phyloP scores from a whole-genome alignment of 1,140 invertebrate species.

The Leptinotarsa lineolata region DNA sequence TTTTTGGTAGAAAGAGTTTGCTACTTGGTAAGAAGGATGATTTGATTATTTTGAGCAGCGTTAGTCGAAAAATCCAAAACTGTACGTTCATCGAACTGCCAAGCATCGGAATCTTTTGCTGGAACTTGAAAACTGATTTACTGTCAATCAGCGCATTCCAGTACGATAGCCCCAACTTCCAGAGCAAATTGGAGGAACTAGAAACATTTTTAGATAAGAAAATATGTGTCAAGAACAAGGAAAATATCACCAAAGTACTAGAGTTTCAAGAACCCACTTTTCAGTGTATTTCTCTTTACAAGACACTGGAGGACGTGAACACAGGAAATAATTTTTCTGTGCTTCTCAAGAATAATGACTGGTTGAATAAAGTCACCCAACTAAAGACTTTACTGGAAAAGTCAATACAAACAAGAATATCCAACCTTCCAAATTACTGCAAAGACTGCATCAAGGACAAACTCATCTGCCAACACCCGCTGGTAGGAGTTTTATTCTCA shows the following conservation, averaged over 20 bases:
- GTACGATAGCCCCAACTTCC: conserved; percentile 40
- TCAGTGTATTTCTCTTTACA: conserved; percentile 37
- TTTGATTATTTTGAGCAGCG: conserved; percentile 63
- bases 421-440: conserved; percentile 69
- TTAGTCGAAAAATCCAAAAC: conserved; percentile 61
- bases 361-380: conserved; percentile 56
- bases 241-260: conserved; percentile 21
- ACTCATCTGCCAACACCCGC: conserved; percentile 68
- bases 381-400: conserved; percentile 64
- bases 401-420: conserved; percentile 68
- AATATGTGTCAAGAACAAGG: conserved; percentile 13
- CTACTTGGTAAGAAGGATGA: conserved; percentile 65
- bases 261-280: conserved; percentile 32
- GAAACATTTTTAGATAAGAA: conserved; percentile 40
- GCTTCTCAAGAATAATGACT: conserved; percentile 53
- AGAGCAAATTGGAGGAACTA: conserved; percentile 52
- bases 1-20: conserved; percentile 82
- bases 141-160: neutral
- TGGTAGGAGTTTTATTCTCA: conserved; percentile 88
- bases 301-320: conserved; percentile 53
- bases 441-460: conserved; percentile 62
- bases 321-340: conserved; percentile 54
- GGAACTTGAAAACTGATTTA: conserved; percentile 59
- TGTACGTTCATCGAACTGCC: conserved; percentile 72
- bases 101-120: conserved; percentile 69